A percentile compares a stretch with the other conserved stretches of the same genome.
phyloP scores from a whole-genome alignment of 2,113 vertebrate genomes.

The Rhombomys opimus region DNA sequence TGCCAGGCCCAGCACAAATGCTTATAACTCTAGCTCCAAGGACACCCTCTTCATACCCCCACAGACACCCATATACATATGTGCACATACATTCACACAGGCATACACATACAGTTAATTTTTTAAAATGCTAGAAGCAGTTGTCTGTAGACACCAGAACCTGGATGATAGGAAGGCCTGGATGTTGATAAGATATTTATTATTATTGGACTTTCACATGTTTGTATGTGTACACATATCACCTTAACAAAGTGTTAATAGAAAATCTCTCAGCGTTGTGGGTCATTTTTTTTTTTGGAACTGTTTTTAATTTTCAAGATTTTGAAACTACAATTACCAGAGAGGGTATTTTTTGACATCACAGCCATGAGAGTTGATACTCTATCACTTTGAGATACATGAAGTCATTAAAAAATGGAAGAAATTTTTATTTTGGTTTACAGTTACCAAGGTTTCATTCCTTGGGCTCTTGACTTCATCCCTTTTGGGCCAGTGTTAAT shows the following conservation, averaged over 20 bases:
- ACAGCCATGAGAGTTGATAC: neutral
- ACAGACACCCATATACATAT: neutral
- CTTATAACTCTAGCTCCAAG: neutral
- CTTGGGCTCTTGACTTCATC: neutral
- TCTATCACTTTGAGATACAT: no score
- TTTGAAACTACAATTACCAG: neutral
- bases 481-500: neutral
- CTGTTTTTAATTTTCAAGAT: neutral
- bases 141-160: neutral
- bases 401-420: neutral
- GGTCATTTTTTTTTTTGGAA: neutral
- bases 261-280: neutral
- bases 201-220: conserved; percentile 49
- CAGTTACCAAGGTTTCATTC: neutral
- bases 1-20: neutral
- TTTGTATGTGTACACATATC: neutral
- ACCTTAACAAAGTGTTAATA: neutral
- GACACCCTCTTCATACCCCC: neutral
- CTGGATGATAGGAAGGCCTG: neutral
- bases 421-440: neutral
- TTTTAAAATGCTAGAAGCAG: neutral
- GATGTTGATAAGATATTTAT: neutral
- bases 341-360: neutral
- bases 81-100: neutral
- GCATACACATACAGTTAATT: neutral